A percentile compares a stretch with the other conserved stretches of the same genome.
Conservation (phyloP, 2,113 vertebrate species). For the Siphamia tubifer region DNA sequence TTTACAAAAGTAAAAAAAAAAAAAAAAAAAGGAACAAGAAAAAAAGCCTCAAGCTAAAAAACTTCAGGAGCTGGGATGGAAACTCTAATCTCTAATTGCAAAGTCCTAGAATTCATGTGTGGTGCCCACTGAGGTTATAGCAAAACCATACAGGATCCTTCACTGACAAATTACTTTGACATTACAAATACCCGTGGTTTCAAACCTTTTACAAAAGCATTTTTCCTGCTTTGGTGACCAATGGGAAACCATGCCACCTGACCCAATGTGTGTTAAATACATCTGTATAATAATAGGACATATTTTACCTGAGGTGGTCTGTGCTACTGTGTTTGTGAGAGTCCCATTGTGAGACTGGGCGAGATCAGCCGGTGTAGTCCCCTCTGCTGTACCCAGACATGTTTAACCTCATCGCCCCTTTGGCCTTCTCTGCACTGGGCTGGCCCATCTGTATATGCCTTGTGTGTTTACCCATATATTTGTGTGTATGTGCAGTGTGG, state of each 20-base stretch:
- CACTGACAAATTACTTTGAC: too few species aligned
- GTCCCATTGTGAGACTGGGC: slow-evolving; percentile 36
- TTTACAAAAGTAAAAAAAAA: too few species aligned
- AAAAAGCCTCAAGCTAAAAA: too few species aligned
- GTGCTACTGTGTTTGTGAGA: slow-evolving; percentile 11
- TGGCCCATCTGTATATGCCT: background rate
- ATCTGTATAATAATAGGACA: slow-evolving; percentile 38
- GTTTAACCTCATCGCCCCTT: slow-evolving; percentile 60
- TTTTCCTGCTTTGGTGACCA: too few species aligned
- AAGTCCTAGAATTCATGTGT: too few species aligned
- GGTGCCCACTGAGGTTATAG: too few species aligned
- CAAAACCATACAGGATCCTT: too few species aligned
- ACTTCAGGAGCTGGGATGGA: too few species aligned
- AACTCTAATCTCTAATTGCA: too few species aligned
- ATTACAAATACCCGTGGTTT: too few species aligned
- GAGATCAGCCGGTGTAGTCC: slow-evolving; percentile 71
- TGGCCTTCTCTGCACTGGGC: slow-evolving; percentile 34
- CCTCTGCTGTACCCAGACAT: slow-evolving; percentile 63
- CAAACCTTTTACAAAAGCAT: too few species aligned
- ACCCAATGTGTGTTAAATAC: background rate
- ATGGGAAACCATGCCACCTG: background rate
- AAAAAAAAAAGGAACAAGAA: too few species aligned
- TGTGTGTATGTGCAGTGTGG: slow-evolving; percentile 72
- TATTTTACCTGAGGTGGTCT: slow-evolving; percentile 18
- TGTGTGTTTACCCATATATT: slow-evolving; percentile 4